Conservation (phyloP, 2,797 vertebrate species). For the Garrulus glandarius region DNA sequence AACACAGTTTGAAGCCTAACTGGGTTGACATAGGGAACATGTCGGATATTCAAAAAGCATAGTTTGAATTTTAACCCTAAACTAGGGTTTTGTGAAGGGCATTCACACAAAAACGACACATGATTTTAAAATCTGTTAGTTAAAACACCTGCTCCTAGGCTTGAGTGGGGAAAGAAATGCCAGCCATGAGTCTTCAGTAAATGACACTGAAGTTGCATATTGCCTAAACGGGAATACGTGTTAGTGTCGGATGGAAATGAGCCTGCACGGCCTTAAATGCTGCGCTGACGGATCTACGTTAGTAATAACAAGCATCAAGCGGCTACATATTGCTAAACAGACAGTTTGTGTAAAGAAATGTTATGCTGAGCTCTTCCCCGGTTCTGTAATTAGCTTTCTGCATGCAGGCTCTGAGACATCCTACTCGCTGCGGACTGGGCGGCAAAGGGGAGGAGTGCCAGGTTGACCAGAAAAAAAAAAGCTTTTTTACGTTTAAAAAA, state of each 20-base stretch:
- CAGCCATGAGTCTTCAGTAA: not conserved
- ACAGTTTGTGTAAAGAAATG: conserved; percentile 32
- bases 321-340: conserved; percentile 25
- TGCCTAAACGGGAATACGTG: not conserved
- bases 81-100: not conserved
- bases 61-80: not conserved
- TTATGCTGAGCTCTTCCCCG: conserved; percentile 5
- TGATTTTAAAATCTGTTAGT: not conserved
- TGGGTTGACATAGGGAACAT: not conserved
- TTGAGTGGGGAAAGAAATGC: not conserved
- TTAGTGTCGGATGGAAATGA: not conserved
- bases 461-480: not conserved
- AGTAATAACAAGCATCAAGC: conserved; percentile 12
- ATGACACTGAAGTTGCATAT: not conserved
- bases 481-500: not conserved
- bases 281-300: not conserved
- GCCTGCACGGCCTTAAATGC: not conserved
- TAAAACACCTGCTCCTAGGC: not conserved
- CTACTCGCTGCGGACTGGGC: not conserved
- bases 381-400: conserved; percentile 17
- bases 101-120: not conserved
- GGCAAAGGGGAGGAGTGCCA: not conserved
- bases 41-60: rapidly evolving
- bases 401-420: not conserved
- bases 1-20: not conserved